These are phyloP conservation scores for Astyanax mexicanus DNA, from an alignment of 2,797 vertebrate genomes.

Conservation along the genomic window DNA sequence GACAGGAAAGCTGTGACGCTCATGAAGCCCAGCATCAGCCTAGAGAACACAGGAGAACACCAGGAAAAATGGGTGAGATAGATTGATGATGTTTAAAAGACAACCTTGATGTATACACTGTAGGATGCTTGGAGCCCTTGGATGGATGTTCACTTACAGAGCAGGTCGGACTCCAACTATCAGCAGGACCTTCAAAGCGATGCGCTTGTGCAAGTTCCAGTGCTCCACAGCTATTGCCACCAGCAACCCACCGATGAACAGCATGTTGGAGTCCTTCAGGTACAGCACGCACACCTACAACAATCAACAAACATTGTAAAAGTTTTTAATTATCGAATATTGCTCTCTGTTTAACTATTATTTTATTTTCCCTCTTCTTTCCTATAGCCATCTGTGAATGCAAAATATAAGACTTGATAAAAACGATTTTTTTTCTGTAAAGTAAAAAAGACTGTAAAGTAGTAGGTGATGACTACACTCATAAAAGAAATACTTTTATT, in stretches of 20 bases:
- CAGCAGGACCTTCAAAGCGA: slow-evolving; percentile 88
- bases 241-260: slow-evolving; percentile 91
- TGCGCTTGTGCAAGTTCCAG: slow-evolving; percentile 92
- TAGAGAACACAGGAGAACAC: slow-evolving; percentile 60
- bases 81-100: not conserved
- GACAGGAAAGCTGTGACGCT: slow-evolving; percentile 89
- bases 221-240: slow-evolving; percentile 91
- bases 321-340: no score
- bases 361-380: no score
- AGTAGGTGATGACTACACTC: slow-evolving; percentile 2
- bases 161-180: slow-evolving; percentile 88
- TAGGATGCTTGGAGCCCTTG: not conserved
- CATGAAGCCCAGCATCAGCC: slow-evolving; percentile 95
- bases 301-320: not conserved
- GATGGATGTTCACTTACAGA: slow-evolving; percentile 82
- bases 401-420: no score
- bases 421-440: no score
- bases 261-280: slow-evolving; percentile 90
- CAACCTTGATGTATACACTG: not conserved
- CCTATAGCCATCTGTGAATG: no score
- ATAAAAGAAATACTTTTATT: not conserved
- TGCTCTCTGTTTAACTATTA: no score
- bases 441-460: not conserved
- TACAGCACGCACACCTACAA: slow-evolving; percentile 88
- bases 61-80: not conserved